These are phyloP conservation scores for Sminthurinus aureus DNA, from an alignment of 2,888 invertebrate genomes.

Conservation along the genomic window DNA sequence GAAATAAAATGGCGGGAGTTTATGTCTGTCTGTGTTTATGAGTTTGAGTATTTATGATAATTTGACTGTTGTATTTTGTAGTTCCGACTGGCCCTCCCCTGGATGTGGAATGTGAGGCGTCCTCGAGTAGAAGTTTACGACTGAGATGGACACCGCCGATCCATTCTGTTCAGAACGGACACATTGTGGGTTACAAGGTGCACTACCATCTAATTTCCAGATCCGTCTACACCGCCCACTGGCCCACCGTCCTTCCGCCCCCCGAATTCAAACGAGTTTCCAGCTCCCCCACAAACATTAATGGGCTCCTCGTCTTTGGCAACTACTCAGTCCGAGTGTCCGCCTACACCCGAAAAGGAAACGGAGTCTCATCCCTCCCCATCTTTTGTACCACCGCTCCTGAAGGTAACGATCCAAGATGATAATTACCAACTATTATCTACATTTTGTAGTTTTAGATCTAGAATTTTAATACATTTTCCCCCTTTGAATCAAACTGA, in stretches of 20 bases:
- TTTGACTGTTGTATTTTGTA: background rate
- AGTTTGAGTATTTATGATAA: too few species aligned
- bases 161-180: constrained; percentile 44
- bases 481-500: too few species aligned
- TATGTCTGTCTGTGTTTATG: background rate
- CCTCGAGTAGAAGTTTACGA: constrained; percentile 50
- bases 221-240: background rate
- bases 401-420: constrained; percentile 62
- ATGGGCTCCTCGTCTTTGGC: constrained; percentile 64
- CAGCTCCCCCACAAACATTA: constrained; percentile 59
- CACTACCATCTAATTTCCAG: constrained; percentile 44
- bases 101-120: constrained; percentile 46
- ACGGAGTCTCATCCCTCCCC: constrained; percentile 63
- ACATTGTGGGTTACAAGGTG: constrained; percentile 53
- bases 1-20: background rate
- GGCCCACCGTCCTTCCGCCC: constrained; percentile 5
- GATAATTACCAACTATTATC: background rate
- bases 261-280: constrained; percentile 58
- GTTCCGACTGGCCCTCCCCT: constrained; percentile 47
- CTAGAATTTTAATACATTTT: background rate
- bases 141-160: constrained; percentile 50
- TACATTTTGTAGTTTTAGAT: background rate
- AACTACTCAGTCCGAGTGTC: constrained; percentile 66
- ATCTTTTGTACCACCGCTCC: constrained; percentile 64
- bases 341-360: constrained; percentile 65